These are phyloP conservation scores for Zosterops borbonicus DNA, from an alignment of 2,113 vertebrate species.

Conservation along the genomic window DNA sequence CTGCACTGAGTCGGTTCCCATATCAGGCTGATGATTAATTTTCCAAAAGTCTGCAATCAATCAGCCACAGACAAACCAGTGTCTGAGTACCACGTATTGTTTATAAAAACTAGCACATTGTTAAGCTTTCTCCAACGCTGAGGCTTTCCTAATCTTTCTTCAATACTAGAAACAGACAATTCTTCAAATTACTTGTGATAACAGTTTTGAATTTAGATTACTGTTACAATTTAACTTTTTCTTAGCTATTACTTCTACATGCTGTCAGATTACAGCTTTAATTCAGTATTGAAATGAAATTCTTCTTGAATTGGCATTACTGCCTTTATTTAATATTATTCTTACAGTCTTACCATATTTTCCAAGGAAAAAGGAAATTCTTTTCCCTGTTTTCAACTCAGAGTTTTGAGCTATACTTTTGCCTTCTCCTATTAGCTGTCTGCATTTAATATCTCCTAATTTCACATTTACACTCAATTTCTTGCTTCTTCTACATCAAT, in stretches of 20 bases:
- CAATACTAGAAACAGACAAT: background rate
- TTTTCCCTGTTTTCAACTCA: background rate
- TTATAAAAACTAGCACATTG: background rate
- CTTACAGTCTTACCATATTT: background rate
- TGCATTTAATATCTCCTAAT: background rate
- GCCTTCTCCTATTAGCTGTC: background rate
- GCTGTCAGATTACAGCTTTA: background rate
- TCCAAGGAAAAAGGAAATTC: background rate
- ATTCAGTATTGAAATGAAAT: background rate
- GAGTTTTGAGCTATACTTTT: background rate
- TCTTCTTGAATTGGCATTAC: background rate
- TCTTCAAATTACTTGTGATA: background rate
- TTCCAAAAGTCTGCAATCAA: background rate
- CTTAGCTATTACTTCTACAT: background rate
- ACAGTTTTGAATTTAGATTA: background rate
- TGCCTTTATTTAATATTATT: background rate
- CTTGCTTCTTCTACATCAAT: background rate
- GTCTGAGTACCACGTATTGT: background rate
- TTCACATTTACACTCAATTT: background rate
- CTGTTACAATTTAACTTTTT: background rate
- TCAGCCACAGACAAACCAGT: background rate
- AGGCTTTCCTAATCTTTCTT: background rate
- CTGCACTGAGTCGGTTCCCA: background rate
- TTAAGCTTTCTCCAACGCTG: background rate
- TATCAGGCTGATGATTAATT: background rate